Evolutionary conservation across 2,797 vertebrate genomes (phyloP), one percentile per base, ranked within the genome.

Genomic region (Eurystomus glaucurus): DNA sequence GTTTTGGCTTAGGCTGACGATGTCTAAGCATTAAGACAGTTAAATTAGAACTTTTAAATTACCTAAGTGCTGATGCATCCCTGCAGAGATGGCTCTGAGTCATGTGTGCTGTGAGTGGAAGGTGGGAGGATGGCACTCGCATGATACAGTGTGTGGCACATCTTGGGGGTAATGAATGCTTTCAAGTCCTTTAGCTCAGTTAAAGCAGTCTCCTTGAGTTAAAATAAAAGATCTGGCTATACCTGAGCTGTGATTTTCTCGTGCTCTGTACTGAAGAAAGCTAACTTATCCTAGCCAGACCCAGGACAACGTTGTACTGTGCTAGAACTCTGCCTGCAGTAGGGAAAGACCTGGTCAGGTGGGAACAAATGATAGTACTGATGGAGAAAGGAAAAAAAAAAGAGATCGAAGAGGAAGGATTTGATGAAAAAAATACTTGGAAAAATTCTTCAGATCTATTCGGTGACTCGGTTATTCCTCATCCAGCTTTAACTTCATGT

Each of bases 41-140:
- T 93, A 88, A 96, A 95, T 93, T 81, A 96, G 76, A 93, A 95
- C 87, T 95, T 96, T 83, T 65, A 91, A 89, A 94, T 97, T 97
- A 95, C 77, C 93, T 95, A 94, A 96, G 92, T 94, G 90, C 95
- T 92, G 79, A 80, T 94, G 69, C 1, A 19, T 94, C 94, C 80
- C 85, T 79, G 76, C 66, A 81, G 91, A 1, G 6, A 81, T 35
- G 29, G 41, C 69, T 96, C 58, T 84, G 88, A 92, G 85, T 93
- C 91, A 71, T 95, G 93, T 58, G 80, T 71, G 70, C 90, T 28
- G 12, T 1, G 11, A 87, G 84, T 46, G 83, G 69, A 55, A 87
- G 21, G 95, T 95, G 90, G 96, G 96, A 94, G 93, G 94, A 72
- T 41, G 70, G 83, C 62, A 87, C 83, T 97, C 12, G 1, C 20